Conservation (phyloP, 2,888 invertebrate species). For the Sialis lutaria region DNA sequence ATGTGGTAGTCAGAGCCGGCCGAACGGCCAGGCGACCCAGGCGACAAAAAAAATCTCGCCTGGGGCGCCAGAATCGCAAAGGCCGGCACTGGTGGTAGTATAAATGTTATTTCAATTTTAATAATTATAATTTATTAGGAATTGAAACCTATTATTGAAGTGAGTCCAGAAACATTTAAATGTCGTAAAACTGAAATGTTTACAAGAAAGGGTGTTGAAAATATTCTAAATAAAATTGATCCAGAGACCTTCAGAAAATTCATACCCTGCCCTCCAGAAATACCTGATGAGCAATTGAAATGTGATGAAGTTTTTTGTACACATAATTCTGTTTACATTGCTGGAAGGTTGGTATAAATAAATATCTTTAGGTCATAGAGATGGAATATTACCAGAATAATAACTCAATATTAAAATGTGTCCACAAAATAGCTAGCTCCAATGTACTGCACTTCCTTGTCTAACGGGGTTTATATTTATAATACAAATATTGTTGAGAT, state of each 20-base stretch:
- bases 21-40: too few relatives aligned
- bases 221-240: conserved; percentile 29
- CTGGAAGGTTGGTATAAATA: conserved; percentile 36
- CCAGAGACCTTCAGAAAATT: conserved; percentile 29
- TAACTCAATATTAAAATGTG: conserved; percentile 7
- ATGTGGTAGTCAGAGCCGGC: too few relatives aligned
- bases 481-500: too few relatives aligned
- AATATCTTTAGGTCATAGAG: too few relatives aligned
- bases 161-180: conserved; percentile 28
- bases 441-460: too few relatives aligned
- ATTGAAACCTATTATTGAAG: conserved; percentile 24
- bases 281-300: conserved; percentile 23
- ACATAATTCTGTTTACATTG: conserved; percentile 46
- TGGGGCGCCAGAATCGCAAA: too few relatives aligned
- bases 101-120: not conserved
- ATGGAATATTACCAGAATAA: too few relatives aligned
- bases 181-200: conserved; percentile 32
- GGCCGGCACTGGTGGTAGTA: too few relatives aligned
- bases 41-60: too few relatives aligned
- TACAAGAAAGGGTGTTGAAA: conserved; percentile 48
- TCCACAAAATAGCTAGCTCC: too few relatives aligned
- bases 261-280: conserved; percentile 33
- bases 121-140: conserved; percentile 20
- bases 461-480: too few relatives aligned
- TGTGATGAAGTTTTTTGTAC: conserved; percentile 34